phyloP scores from a whole-genome alignment of 53 echinoderm and acorn worm genomes.

The Echinarachnius parma region DNA sequence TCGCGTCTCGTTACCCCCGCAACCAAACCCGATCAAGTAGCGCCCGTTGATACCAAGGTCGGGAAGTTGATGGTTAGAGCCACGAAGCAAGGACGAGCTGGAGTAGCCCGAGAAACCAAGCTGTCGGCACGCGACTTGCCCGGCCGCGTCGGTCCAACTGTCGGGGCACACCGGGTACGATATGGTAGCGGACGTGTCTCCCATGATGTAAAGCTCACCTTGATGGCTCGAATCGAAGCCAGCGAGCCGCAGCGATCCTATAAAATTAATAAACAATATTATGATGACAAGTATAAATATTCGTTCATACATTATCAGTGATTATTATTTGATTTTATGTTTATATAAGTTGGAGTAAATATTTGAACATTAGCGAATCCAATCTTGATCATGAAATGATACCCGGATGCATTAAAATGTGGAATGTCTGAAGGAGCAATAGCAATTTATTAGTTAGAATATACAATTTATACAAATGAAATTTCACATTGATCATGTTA shows the following conservation, averaged over 20 bases:
- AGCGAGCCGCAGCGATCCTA: slow-evolving; percentile 1
- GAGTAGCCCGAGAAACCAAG: slow-evolving; percentile 27
- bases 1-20: slow-evolving; percentile 17
- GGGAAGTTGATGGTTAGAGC: no score
- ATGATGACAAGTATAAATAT: no score
- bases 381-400: no score
- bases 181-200: not conserved
- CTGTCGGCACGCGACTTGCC: slow-evolving; percentile 16
- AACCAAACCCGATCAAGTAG: not conserved
- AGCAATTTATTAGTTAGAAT: no score
- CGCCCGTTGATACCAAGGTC: not conserved
- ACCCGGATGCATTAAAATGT: no score
- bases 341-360: no score
- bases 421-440: no score
- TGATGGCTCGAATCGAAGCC: not conserved
- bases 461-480: no score
- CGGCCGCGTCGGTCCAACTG: slow-evolving; percentile 6
- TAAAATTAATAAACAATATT: not conserved
- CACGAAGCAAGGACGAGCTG: not conserved
- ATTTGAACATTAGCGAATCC: no score
- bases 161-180: slow-evolving; percentile 16
- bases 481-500: no score
- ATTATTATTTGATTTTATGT: no score
- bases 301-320: no score
- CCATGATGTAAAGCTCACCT: slow-evolving; percentile 13